These are phyloP conservation scores for Datnioides undecimradiatus DNA, from an alignment of 2,113 vertebrate species.

Conservation along the genomic window DNA sequence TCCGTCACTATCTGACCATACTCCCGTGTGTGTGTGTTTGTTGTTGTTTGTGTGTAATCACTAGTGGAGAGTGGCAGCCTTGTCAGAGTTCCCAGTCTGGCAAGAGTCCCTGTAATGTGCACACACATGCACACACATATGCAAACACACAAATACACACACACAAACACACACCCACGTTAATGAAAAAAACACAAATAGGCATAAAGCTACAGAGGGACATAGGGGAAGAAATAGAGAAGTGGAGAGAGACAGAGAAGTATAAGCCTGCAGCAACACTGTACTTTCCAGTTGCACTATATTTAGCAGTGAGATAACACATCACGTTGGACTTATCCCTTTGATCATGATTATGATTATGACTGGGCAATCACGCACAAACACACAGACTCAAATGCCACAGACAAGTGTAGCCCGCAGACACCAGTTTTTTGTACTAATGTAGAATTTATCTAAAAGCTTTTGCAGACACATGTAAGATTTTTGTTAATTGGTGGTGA, in stretches of 20 bases:
- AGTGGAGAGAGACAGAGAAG: slow-evolving; percentile 48
- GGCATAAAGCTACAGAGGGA: slow-evolving; percentile 31
- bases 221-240: slow-evolving; percentile 48
- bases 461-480: neutral
- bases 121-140: slow-evolving; percentile 22
- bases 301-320: slow-evolving; percentile 78
- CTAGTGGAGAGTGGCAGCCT: slow-evolving; percentile 49
- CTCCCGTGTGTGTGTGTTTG: slow-evolving; percentile 49
- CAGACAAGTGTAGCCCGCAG: slow-evolving; percentile 19
- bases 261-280: slow-evolving; percentile 66
- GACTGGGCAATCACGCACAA: slow-evolving; percentile 57
- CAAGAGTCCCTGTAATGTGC: slow-evolving; percentile 35
- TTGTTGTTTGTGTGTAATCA: slow-evolving; percentile 55
- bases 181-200: slow-evolving; percentile 27
- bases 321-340: slow-evolving; percentile 76
- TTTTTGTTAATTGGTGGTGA: neutral
- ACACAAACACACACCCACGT: slow-evolving; percentile 23
- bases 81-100: slow-evolving; percentile 71
- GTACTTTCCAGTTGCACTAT: slow-evolving; percentile 71
- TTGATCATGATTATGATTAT: slow-evolving; percentile 77
- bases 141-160: slow-evolving; percentile 23
- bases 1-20: slow-evolving; percentile 43
- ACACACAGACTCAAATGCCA: slow-evolving; percentile 25
- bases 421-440: neutral
- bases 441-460: neutral